Percentiles rank a stretch among this genome's conserved stretches.
Conservation (phyloP, 2,797 vertebrate species). For the Phalanger gymnotis region DNA sequence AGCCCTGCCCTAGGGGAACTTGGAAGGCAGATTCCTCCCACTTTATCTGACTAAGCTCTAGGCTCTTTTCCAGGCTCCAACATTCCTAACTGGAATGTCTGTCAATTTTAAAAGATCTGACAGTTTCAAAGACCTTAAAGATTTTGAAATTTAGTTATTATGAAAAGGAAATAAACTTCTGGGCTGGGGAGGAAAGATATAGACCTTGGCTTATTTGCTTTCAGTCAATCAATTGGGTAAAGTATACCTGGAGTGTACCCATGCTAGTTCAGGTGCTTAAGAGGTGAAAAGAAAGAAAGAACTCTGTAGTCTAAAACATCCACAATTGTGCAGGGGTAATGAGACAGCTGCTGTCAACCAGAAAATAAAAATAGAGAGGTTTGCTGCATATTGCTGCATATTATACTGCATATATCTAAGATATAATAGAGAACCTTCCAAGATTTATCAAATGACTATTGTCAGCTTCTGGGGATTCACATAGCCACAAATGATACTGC, state of each 20-base stretch:
- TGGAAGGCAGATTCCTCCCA: not conserved
- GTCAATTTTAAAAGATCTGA: not conserved
- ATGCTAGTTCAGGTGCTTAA: not conserved
- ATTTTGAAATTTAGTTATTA: not conserved
- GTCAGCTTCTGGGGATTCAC: too few species aligned
- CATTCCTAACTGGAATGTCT: not conserved
- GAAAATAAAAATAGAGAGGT: too few species aligned
- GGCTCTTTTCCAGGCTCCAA: not conserved
- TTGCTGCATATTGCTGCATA: too few species aligned
- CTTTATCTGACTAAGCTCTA: not conserved
- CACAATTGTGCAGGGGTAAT: too few species aligned
- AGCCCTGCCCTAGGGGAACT: not conserved
- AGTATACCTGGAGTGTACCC: too few species aligned
- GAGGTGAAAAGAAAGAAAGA: not conserved
- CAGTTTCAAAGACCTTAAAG: not conserved
- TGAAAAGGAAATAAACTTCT: not conserved
- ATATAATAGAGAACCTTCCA: too few species aligned
- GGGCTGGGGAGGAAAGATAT: not conserved
- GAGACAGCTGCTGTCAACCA: too few species aligned
- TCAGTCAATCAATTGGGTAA: not conserved
- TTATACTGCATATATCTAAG: too few species aligned
- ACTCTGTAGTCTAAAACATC: too few species aligned
- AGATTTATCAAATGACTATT: too few species aligned
- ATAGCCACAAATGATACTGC: too few species aligned
- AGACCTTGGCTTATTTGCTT: not conserved